Base-by-base conservation (phyloP, 2,113 vertebrate species). In the Anser brachyrhynchus region DNA sequence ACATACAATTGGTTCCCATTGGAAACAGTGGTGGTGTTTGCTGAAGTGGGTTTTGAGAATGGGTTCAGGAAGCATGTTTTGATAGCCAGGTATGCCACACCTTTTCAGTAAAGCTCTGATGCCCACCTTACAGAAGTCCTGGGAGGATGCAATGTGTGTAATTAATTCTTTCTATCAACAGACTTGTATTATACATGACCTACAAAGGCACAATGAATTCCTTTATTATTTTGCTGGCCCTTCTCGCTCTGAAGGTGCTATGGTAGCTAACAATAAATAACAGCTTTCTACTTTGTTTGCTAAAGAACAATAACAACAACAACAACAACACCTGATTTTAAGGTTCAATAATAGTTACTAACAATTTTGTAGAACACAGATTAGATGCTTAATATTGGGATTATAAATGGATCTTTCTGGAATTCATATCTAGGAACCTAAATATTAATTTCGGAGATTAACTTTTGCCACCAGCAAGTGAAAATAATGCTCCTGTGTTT, bases 401-500 rank as follows among this genome's bases (percentile, higher is more conserved):
- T 93, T 90, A 86, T 52, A 80, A 44, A 67, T 67, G 31, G 37
- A 37, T 61, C 6, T 91, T 85, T 77, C 26, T 84, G 18, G 70
- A 62, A 49, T 71, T 88, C n/a, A 4, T 77, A 71, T 86, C 39
- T 85, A 82, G 44, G 59, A 87, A 66, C 18, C 71, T 35, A 91
- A 91, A 85, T 18, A 58, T 43, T 62, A 72, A 65, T 52, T 76
- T 75, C 71, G 37, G 77, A 44, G 15, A 62, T 91, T 87, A 89
- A 62, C 31, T 58, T 84, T 79, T 58, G 37, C 43, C 21, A 54
- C 7, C 12, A 44, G 22, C 28, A 11, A 51, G 91, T 87, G 54
- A 91, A 91, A 92, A 95, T 23, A 91, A 70, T 59, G 49, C 10
- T 82, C 9, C 71, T 80, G 58, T 76, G 43, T 76, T 87, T 92